These are phyloP conservation scores for Trichoplusia ni DNA, from an alignment of 1,140 invertebrate genomes.

Conservation along the genomic window DNA sequence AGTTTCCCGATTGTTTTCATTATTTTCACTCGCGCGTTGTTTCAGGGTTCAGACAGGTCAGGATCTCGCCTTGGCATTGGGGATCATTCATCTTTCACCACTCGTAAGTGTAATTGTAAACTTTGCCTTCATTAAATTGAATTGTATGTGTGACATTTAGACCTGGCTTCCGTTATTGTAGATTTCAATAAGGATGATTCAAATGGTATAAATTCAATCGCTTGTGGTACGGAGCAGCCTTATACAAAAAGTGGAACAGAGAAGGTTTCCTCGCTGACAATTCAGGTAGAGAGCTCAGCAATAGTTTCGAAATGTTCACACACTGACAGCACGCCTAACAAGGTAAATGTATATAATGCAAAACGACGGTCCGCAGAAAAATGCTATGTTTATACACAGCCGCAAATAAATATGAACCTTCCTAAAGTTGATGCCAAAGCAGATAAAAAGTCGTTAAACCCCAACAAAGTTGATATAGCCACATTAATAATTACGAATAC, in stretches of 20 bases:
- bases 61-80: constrained; percentile 62
- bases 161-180: constrained; percentile 30
- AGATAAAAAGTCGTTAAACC: constrained; percentile 42
- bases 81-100: constrained; percentile 66
- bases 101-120: constrained; percentile 47
- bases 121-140: background rate
- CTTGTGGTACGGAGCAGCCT: constrained; percentile 35
- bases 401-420: constrained; percentile 59
- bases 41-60: constrained; percentile 58
- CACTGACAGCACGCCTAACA: constrained; percentile 34
- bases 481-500: constrained; percentile 55
- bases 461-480: constrained; percentile 56
- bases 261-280: constrained; percentile 41
- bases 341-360: constrained; percentile 35
- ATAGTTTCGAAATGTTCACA: constrained; percentile 50
- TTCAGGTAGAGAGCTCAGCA: constrained; percentile 45
- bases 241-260: constrained; percentile 40
- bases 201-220: constrained; percentile 41
- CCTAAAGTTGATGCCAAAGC: constrained; percentile 48
- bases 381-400: constrained; percentile 59
- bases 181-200: constrained; percentile 52
- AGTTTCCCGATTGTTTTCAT: background rate
- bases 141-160: background rate
- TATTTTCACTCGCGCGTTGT: background rate
- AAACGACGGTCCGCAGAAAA: constrained; percentile 50